A percentile compares a stretch with the other conserved stretches of the same genome.
Evolutionary conservation across 2,888 invertebrate species (phyloP).

Genomic region (Leuctra nigra): DNA sequence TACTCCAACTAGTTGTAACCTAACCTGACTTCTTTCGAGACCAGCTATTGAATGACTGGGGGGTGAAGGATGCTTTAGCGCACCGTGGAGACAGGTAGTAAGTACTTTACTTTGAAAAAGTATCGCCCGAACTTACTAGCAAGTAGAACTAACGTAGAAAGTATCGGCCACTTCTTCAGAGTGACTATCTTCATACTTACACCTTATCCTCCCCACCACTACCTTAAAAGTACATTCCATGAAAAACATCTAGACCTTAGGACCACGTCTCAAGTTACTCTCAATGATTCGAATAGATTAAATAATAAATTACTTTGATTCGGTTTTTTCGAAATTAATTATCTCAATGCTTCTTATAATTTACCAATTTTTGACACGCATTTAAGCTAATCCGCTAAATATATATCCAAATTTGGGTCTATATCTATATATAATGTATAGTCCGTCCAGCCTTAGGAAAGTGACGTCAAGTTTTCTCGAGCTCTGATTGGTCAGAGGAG

Average conservation of each 20-base stretch:
- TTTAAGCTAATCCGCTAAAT: too few relatives aligned
- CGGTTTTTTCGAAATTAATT: too few relatives aligned
- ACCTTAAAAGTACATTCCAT: background rate
- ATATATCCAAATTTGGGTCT: background rate
- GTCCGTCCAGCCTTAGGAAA: background rate
- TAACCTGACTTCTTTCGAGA: slow-evolving; percentile 6
- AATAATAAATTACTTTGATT: too few relatives aligned
- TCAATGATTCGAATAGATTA: too few relatives aligned
- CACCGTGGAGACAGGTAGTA: background rate
- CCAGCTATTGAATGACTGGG: background rate
- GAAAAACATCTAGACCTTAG: slow-evolving; percentile 3
- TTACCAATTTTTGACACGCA: too few relatives aligned
- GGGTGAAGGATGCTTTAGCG: background rate
- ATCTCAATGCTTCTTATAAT: too few relatives aligned
- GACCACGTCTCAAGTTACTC: background rate
- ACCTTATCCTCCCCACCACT: slow-evolving; percentile 9
- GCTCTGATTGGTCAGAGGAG: slow-evolving; percentile 22
- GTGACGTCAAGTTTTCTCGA: slow-evolving; percentile 19
- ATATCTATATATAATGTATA: background rate
- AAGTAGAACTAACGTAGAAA: slow-evolving; percentile 8
- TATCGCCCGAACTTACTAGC: slow-evolving; percentile 2
- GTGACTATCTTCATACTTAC: slow-evolving; percentile 7
- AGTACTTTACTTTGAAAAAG: slow-evolving; percentile 14
- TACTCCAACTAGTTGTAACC: background rate
- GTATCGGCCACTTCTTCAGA: slow-evolving; percentile 18